A percentile compares a stretch with the other conserved stretches of the same genome.
Evolutionary conservation across 2,888 invertebrate species (phyloP).

Genomic region (Endotricha flammealis): DNA sequence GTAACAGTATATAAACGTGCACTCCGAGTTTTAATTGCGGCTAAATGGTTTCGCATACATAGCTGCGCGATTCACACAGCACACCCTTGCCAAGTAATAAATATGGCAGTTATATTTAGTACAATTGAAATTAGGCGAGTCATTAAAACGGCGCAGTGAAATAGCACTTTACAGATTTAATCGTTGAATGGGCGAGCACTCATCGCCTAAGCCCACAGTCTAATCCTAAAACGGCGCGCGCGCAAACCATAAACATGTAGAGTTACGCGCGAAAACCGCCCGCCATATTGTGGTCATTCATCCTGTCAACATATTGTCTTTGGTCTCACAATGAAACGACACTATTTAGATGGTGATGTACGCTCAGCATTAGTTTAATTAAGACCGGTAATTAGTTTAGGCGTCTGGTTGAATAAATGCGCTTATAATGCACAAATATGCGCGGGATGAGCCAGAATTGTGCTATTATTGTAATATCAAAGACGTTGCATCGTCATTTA

Average conservation of each 20-base stretch:
- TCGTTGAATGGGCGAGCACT: slow-evolving; percentile 66
- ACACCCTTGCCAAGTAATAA: slow-evolving; percentile 72
- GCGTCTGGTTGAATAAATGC: slow-evolving; percentile 39
- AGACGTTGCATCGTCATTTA: slow-evolving; percentile 3
- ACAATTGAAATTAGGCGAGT: slow-evolving; percentile 75
- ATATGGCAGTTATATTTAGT: slow-evolving; percentile 71
- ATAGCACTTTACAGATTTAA: slow-evolving; percentile 63
- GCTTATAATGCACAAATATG: slow-evolving; percentile 28
- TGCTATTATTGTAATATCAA: slow-evolving; percentile 15
- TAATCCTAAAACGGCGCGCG: slow-evolving; percentile 68
- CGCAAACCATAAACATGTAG: slow-evolving; percentile 66
- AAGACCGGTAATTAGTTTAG: slow-evolving; percentile 66
- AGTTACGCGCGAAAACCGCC: slow-evolving; percentile 67
- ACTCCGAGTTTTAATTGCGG: slow-evolving; percentile 62
- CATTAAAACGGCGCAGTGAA: slow-evolving; percentile 58
- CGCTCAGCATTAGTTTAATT: slow-evolving; percentile 66
- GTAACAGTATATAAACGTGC: slow-evolving; percentile 38
- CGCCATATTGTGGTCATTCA: slow-evolving; percentile 70
- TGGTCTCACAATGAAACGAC: slow-evolving; percentile 64
- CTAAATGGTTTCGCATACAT: slow-evolving; percentile 57
- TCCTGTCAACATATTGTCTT: slow-evolving; percentile 76
- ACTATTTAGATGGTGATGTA: slow-evolving; percentile 70
- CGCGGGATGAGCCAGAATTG: slow-evolving; percentile 6
- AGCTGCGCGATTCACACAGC: slow-evolving; percentile 29
- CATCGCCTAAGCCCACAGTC: slow-evolving; percentile 70